phyloP scores from a whole-genome alignment of 2,888 invertebrate species.

The Megamerina dolium region DNA sequence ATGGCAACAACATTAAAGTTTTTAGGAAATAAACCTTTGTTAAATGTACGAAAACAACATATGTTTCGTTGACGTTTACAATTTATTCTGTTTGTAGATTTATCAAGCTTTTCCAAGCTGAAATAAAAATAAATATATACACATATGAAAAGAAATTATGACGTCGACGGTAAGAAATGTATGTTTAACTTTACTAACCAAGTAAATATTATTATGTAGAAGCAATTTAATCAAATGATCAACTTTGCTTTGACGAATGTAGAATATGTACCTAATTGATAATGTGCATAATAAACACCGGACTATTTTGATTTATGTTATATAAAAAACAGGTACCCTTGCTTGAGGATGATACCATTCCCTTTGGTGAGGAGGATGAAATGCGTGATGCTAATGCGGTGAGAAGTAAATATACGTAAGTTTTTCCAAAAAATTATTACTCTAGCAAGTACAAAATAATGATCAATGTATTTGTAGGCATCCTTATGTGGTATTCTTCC shows the following conservation, averaged over 20 bases:
- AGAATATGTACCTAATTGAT: too few relatives aligned
- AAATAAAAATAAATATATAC: too few relatives aligned
- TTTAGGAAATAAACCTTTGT: too few relatives aligned
- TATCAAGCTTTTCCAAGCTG: too few relatives aligned
- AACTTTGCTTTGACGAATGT: too few relatives aligned
- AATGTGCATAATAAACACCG: too few relatives aligned
- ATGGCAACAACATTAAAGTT: too few relatives aligned
- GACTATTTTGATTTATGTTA: not conserved
- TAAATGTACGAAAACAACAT: too few relatives aligned
- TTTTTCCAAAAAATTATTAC: slow-evolving; percentile 7
- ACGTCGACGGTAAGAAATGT: slow-evolving; percentile 51
- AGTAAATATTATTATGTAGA: not conserved
- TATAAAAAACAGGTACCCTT: slow-evolving; percentile 64
- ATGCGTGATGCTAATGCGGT: slow-evolving; percentile 35
- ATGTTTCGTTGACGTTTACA: too few relatives aligned
- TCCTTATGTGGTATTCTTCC: slow-evolving; percentile 88
- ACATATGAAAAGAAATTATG: too few relatives aligned
- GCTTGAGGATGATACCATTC: slow-evolving; percentile 78
- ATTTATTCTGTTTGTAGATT: too few relatives aligned
- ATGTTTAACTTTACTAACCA: slow-evolving; percentile 31
- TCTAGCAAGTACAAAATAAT: slow-evolving; percentile 26
- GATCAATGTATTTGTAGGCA: slow-evolving; percentile 57
- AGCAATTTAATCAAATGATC: too few relatives aligned
- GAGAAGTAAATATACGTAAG: slow-evolving; percentile 48
- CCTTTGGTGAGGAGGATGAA: slow-evolving; percentile 79